Evolutionary conservation across 2,113 vertebrate species (phyloP), one percentile per base, ranked within the genome.

Genomic region (Calcarius ornatus): DNA sequence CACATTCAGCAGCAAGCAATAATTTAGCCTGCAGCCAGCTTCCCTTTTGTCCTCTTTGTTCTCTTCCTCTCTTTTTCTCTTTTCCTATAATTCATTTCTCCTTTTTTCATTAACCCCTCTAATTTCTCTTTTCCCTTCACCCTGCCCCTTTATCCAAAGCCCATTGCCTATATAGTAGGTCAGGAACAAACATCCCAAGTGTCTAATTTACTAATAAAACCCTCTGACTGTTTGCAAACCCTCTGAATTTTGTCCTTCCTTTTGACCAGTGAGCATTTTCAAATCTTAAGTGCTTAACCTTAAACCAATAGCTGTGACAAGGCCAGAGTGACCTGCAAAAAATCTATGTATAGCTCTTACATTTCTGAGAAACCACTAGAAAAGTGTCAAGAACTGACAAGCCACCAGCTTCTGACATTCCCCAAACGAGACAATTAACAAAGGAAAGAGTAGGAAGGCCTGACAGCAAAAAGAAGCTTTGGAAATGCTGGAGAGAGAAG

Each of bases 291-390:
- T 33, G 33, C 25, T 66, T 28, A 16, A 16, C 19, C 37, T 66
- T 40, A 60, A n/a, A 64, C 22, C 15, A 60, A 14, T 4, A 19
- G 28, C 15, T 45, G 19, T 78, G 54, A 20, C 12, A 79, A 24
- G 38, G 25, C 28, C 51, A 92, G 25, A 63, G 33, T 7, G 37
- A 79, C 60, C 19, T 51, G 18, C 17, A 64, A 82, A 75, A 75
- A 79, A 68, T 50, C 16, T 27, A 3, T 0, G 0, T 51, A 6
- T 28, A 51, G 5, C 7, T 68, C 48, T 30, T 5, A 19, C 4
- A 17, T 38, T 88, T 86, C 57, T 72, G 43, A 82, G 82, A 90
- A 90, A 35, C 43, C 6, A 16, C 11, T 5, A 31, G 18, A 13
- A 37, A 90, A 71, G 6, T 30, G 35, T 12, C 20, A 76, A 47